Conservation (phyloP, 2,113 vertebrate genomes). For the Microcebus tavaratra region DNA sequence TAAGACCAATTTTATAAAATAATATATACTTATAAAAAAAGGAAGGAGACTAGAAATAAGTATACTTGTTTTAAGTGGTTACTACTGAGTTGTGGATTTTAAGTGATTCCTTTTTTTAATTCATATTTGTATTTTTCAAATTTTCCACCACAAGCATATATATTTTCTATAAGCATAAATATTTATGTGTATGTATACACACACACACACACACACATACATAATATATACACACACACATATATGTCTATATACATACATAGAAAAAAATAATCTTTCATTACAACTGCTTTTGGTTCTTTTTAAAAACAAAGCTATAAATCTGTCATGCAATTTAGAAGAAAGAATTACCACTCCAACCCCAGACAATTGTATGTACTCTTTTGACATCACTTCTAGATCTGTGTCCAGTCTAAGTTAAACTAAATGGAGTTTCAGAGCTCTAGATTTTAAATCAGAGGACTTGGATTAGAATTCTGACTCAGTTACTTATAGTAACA, state of each 20-base stretch:
- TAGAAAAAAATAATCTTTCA: background rate
- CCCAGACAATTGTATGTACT: background rate
- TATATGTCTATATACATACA: background rate
- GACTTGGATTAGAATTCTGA: conserved; percentile 17
- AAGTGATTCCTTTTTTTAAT: background rate
- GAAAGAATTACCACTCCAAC: background rate
- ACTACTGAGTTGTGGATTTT: background rate
- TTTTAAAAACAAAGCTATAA: conserved; percentile 18
- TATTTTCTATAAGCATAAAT: background rate
- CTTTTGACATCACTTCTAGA: background rate
- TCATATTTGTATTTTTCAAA: background rate
- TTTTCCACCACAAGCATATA: background rate
- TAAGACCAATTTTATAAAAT: background rate
- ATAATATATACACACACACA: background rate
- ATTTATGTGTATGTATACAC: background rate
- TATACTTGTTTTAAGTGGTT: background rate
- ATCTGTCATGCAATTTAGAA: background rate
- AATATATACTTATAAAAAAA: background rate
- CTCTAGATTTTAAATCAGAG: conserved; percentile 24
- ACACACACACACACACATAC: background rate
- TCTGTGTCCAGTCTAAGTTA: conserved; percentile 4
- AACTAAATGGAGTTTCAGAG: background rate
- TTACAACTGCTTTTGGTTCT: background rate
- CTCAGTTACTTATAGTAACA: background rate
- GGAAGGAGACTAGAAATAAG: background rate